Conservation (phyloP, 1,140 invertebrate species). For the Hermatobates lingyangjiaoensis region DNA sequence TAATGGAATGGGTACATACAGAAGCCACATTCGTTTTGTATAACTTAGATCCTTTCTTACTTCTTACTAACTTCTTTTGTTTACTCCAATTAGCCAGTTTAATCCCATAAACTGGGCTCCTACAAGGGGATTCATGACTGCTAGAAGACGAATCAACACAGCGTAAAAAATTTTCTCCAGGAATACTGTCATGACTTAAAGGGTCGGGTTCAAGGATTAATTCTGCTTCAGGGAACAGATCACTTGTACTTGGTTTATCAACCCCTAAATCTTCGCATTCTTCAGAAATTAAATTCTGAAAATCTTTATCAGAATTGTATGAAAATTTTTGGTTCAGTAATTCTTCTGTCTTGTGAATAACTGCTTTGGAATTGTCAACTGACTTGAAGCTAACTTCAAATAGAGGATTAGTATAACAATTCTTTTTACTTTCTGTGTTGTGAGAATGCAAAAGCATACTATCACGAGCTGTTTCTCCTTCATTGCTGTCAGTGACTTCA, state of each 20-base stretch:
- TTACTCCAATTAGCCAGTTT: slow-evolving; percentile 7
- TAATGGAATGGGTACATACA: background rate
- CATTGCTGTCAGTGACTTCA: too few relatives aligned
- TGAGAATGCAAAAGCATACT: too few relatives aligned
- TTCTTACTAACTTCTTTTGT: slow-evolving; percentile 3
- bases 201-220: slow-evolving; percentile 39
- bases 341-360: too few relatives aligned
- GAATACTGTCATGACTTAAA: slow-evolving; percentile 20
- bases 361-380: too few relatives aligned
- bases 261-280: slow-evolving; percentile 58
- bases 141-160: slow-evolving; percentile 13
- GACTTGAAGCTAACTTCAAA: too few relatives aligned
- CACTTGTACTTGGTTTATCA: slow-evolving; percentile 52
- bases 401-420: too few relatives aligned
- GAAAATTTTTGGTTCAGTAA: too few relatives aligned
- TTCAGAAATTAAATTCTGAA: slow-evolving; percentile 49
- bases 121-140: slow-evolving; percentile 8
- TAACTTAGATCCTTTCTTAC: background rate
- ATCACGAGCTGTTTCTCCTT: too few relatives aligned
- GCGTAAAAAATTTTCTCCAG: slow-evolving; percentile 9
- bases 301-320: too few relatives aligned
- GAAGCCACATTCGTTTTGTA: background rate
- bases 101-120: slow-evolving; percentile 3
- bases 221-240: slow-evolving; percentile 55
- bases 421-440: too few relatives aligned